Percentiles rank a stretch among this genome's conserved stretches.
Conservation (phyloP, 30 jellyfish, hydroid and myxozoan species). For the Turritopsis dohrnii region DNA sequence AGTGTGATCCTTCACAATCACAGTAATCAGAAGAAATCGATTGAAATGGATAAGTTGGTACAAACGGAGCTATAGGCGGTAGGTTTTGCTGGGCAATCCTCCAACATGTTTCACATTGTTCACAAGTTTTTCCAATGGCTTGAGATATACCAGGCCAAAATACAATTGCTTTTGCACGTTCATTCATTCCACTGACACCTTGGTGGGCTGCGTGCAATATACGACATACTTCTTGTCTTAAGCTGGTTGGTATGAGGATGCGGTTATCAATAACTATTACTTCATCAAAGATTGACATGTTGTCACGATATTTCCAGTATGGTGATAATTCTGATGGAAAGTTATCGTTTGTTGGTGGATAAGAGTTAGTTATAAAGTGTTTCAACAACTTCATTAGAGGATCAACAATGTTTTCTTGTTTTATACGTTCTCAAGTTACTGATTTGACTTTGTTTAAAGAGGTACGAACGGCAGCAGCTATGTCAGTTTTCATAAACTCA, state of each 20-base stretch:
- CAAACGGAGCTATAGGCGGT: slow-evolving; percentile 3
- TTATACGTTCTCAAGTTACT: too few relatives aligned
- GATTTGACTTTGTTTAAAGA: too few relatives aligned
- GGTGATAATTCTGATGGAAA: background rate
- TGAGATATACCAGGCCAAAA: slow-evolving; percentile 14
- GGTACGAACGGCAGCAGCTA: too few relatives aligned
- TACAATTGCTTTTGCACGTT: background rate
- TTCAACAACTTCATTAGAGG: background rate
- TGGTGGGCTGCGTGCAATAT: slow-evolving; percentile 12
- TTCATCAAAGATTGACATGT: background rate
- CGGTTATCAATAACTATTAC: background rate
- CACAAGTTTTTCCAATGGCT: background rate
- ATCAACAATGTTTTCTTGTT: background rate
- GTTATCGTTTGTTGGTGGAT: background rate
- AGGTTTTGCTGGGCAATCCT: background rate
- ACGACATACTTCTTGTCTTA: background rate
- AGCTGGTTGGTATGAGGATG: background rate
- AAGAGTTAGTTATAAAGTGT: background rate
- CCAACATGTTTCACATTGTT: background rate
- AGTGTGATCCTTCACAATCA: background rate
- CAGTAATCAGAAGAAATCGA: background rate
- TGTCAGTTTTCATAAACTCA: too few relatives aligned
- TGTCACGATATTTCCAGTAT: background rate
- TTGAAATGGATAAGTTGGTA: background rate
- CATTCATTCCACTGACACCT: background rate